A percentile compares a stretch with the other conserved stretches of the same genome.
Conservation (phyloP, 2,888 invertebrate genomes). For the Pristionchus fissidentatus region DNA sequence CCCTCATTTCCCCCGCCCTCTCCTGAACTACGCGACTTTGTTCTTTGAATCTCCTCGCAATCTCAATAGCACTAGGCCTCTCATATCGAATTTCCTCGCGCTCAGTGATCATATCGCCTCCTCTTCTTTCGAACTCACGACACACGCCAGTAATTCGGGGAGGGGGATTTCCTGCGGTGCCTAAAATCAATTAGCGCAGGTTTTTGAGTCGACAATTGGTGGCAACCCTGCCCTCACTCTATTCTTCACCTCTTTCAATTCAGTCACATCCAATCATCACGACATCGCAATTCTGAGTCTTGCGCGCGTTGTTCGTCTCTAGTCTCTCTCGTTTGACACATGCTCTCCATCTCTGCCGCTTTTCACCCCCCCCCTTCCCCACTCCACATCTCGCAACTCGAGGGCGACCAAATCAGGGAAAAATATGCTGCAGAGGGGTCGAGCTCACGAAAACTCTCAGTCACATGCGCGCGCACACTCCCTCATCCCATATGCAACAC, state of each 20-base stretch:
- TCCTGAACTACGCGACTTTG: not conserved
- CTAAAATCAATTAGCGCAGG: not conserved
- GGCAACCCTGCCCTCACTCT: not conserved
- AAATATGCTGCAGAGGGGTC: not conserved
- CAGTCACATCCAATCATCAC: conserved; percentile 29
- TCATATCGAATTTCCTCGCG: conserved; percentile 22
- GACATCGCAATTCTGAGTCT: not conserved
- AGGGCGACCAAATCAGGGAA: conserved; percentile 1
- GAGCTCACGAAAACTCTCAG: conserved; percentile 4
- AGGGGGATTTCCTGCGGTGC: not conserved
- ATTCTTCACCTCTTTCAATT: conserved; percentile 14
- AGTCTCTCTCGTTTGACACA: not conserved
- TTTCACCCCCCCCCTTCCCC: not conserved
- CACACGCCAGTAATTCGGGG: not conserved
- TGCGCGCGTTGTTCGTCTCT: not conserved
- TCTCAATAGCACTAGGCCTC: conserved; percentile 14
- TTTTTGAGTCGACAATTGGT: no score
- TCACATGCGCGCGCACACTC: conserved; percentile 18
- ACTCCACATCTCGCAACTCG: not conserved
- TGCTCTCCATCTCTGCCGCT: not conserved
- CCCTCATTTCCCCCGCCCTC: no score
- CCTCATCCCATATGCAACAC: conserved; percentile 23
- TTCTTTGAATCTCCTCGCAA: not conserved
- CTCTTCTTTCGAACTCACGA: conserved; percentile 16
- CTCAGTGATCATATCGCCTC: conserved; percentile 10